These are phyloP conservation scores for Disparrhopalites patrizii DNA, from an alignment of 2,888 invertebrate species.

Conservation along the genomic window DNA sequence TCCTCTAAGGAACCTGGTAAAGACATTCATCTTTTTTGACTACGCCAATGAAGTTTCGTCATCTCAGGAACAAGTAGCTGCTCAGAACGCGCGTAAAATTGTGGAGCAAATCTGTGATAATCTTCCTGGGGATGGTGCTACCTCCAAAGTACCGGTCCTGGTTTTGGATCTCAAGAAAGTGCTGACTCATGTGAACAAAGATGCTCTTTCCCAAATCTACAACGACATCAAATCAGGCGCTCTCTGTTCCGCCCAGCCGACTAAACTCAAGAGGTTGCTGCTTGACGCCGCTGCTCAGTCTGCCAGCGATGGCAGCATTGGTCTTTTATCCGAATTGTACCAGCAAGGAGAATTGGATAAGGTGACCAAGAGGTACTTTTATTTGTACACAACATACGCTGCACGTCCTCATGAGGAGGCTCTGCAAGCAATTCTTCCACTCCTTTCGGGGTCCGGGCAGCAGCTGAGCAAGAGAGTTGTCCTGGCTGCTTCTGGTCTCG, in stretches of 20 bases:
- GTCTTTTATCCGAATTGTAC: conserved; percentile 65
- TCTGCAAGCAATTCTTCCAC: conserved; percentile 29
- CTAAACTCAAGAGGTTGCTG: conserved; percentile 55
- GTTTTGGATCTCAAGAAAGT: conserved; percentile 11
- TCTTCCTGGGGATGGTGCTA: conserved; percentile 8
- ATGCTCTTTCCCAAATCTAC: not conserved
- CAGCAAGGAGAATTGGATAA: conserved; percentile 50
- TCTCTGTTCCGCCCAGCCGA: not conserved
- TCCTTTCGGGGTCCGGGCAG: conserved; percentile 26
- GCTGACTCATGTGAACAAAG: conserved; percentile 1
- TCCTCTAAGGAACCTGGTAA: conserved; percentile 1
- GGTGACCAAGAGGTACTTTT: conserved; percentile 35
- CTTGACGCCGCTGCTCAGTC: conserved; percentile 76
- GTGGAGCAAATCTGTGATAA: conserved; percentile 12
- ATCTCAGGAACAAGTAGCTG: not conserved
- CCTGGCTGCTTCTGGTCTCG: conserved; percentile 36
- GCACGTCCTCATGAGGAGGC: conserved; percentile 32
- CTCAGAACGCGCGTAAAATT: not conserved
- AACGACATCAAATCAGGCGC: not conserved
- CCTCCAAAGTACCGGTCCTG: conserved; percentile 6
- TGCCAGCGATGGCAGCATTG: conserved; percentile 72
- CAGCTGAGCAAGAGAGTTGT: conserved; percentile 34
- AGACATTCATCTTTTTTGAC: conserved; percentile 19
- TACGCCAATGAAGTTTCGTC: not conserved
- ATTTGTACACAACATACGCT: conserved; percentile 39